Evolutionary conservation across 2,888 invertebrate genomes (phyloP).

Genomic region (Dinocampus coccinellae): DNA sequence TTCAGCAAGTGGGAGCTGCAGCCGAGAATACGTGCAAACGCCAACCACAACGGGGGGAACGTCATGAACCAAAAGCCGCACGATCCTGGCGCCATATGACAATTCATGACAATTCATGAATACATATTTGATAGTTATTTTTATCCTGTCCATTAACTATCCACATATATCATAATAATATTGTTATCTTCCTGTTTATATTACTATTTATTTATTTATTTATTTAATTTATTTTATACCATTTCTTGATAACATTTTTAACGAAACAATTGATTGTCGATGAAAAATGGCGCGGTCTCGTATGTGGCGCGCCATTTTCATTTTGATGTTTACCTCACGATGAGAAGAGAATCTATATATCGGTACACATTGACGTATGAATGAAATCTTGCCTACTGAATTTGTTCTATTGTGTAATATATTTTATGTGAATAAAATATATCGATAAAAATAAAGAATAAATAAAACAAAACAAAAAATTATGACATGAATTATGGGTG

Average conservation of each 20-base stretch:
- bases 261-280: too few species aligned
- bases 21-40: background rate
- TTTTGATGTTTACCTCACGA: too few species aligned
- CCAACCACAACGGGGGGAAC: background rate
- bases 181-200: too few species aligned
- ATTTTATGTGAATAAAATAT: background rate
- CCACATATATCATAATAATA: too few species aligned
- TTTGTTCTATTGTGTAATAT: constrained; percentile 2
- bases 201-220: too few species aligned
- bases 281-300: too few species aligned
- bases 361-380: background rate
- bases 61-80: background rate
- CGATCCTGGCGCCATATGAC: background rate
- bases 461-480: background rate
- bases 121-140: too few species aligned
- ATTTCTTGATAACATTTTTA: too few species aligned
- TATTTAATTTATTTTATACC: background rate
- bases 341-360: background rate
- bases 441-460: too few species aligned
- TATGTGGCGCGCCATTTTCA: too few species aligned
- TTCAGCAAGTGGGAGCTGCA: background rate
- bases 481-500: constrained; percentile 30
- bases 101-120: constrained; percentile 1
- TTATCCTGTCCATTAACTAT: too few species aligned
- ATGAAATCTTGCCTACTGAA: background rate